These are phyloP conservation scores for Oncorhynchus nerka DNA, from an alignment of 2,113 vertebrate genomes.

Conservation along the genomic window DNA sequence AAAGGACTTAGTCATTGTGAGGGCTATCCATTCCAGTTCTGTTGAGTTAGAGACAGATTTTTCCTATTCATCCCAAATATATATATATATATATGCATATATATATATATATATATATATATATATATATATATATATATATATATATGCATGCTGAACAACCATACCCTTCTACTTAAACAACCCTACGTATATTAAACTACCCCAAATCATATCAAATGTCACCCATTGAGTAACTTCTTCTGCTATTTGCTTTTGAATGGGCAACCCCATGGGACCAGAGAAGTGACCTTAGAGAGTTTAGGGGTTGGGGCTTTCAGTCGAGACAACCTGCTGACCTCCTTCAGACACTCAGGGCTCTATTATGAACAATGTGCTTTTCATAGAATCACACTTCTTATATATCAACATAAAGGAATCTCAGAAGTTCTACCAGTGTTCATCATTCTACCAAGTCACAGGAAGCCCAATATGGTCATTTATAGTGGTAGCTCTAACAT, in stretches of 20 bases:
- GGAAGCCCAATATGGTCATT: no score
- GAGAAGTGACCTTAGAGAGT: background rate
- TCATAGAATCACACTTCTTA: no score
- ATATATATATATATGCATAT: background rate
- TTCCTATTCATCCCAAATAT: background rate
- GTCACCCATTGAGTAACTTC: background rate
- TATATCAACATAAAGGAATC: no score
- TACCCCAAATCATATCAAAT: background rate
- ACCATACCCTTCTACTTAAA: no score
- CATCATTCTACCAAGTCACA: no score
- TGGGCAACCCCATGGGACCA: background rate
- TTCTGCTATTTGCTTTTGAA: background rate
- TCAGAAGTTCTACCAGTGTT: no score
- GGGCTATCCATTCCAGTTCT: background rate
- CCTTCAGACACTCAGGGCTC: background rate
- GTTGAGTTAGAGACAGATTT: conserved; percentile 17
- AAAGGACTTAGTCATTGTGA: conserved; percentile 6
- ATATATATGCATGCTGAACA: background rate
- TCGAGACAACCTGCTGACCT: background rate
- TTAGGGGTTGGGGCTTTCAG: no score
- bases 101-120: background rate
- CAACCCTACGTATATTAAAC: background rate
- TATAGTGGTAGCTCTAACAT: no score
- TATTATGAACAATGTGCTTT: background rate
- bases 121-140: background rate